Conservation (phyloP, 2,888 invertebrate genomes). For the Chloromyia formosa region DNA sequence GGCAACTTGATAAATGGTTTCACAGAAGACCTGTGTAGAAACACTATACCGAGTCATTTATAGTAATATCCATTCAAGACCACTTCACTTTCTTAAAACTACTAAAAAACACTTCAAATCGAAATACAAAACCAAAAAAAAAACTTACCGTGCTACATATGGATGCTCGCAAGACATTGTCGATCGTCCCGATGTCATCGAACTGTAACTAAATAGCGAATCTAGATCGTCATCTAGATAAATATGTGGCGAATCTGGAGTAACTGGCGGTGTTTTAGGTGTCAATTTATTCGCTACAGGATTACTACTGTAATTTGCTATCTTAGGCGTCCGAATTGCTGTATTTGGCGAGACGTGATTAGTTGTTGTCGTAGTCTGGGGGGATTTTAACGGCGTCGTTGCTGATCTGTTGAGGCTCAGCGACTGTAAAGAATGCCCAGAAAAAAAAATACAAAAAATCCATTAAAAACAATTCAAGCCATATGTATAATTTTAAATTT, state of each 20-base stretch:
- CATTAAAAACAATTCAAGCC: neutral
- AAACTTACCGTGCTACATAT: slow-evolving; percentile 73
- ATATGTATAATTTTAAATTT: neutral
- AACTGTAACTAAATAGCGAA: slow-evolving; percentile 81
- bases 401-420: slow-evolving; percentile 60
- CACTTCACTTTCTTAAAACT: too few relatives aligned
- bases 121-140: neutral
- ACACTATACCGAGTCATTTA: too few relatives aligned
- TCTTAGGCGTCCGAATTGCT: slow-evolving; percentile 52
- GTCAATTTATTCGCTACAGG: slow-evolving; percentile 52
- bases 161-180: slow-evolving; percentile 77
- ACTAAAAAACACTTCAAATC: too few relatives aligned
- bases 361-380: slow-evolving; percentile 51
- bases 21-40: too few relatives aligned
- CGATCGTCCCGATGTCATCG: slow-evolving; percentile 80
- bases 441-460: neutral
- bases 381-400: slow-evolving; percentile 2
- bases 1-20: too few relatives aligned
- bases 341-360: slow-evolving; percentile 50
- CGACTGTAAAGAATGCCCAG: slow-evolving; percentile 56
- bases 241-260: slow-evolving; percentile 68
- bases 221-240: slow-evolving; percentile 75
- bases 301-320: slow-evolving; percentile 52
- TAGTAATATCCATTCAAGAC: too few relatives aligned
- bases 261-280: slow-evolving; percentile 71